Base-by-base conservation (phyloP, 2,113 vertebrate species). In the Eudorcas thomsonii region DNA sequence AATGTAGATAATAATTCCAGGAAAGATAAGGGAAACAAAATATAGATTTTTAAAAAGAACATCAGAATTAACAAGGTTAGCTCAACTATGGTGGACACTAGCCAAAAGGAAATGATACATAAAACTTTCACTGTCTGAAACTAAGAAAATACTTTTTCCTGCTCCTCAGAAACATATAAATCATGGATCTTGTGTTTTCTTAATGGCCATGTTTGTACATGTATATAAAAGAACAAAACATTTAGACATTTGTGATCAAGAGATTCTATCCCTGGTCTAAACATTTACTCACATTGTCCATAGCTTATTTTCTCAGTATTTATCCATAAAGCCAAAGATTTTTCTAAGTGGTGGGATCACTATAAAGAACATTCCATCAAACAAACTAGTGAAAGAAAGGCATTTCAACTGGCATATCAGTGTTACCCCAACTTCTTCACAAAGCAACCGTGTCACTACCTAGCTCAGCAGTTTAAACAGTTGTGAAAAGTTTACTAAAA, bases 91-190 rank as follows among this genome's bases (percentile, higher is more conserved):
- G 28, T 88, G 50, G 62, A 93, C 19, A 87, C 55, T 84, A 97
- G 86, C 36, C 87, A 97, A 98, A 98, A 87, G 36, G 71, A 98
- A 98, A 97, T 90, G 83, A 87, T 62, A 95, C 28, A 83, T 39
- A 97, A 82, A 54, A 5, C 2, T 92, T 39, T 54, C 64, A 97
- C 94, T 97, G 23, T 89, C 50, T 80, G 78, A 96, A 86, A 89
- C 88, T 96, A 92, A 94, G 83, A 96, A 94, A 96, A 85, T 96
- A 87, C 55, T 91, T 90, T 77, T 62, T n/a, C 91, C 2, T 82
- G 19, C n/a, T 60, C 74, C 6, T 48, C 8, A 14, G 52, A 90
- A 98, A 92, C 87, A 94, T n/a, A 96, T 87, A 64, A 97, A 97
- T 43, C 86, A 97, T 83, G 87, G 36, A 59, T 96, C 78, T 97